Evolutionary conservation across 2,113 vertebrate genomes (phyloP), one percentile per base, ranked within the genome.

Genomic region (Neogobius melanostomus): DNA sequence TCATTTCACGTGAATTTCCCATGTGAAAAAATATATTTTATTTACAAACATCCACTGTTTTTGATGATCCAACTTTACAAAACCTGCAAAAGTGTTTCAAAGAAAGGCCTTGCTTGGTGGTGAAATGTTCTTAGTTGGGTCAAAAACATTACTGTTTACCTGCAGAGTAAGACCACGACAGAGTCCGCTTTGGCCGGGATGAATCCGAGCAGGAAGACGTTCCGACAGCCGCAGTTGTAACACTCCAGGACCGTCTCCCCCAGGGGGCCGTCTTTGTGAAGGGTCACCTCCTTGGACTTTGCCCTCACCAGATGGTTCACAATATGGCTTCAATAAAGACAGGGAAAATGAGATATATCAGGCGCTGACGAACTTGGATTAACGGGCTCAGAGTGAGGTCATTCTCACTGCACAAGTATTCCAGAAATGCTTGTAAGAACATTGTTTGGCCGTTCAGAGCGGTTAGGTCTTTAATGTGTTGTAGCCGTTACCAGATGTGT

Each of bases 141-240:
- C 28, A 36, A 36, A 36, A 36, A 36, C 28, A 36, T 36, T 5
- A 36, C 28, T 36, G 6, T 6, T 64, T 79, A 98, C 96, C 96
- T 95, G 94, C 96, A 98, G 5, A 98, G 91, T 75, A 98, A 85
- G 70, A 98, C 96, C 4, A 98, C 96, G 10, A 98, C 96, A 0
- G 96, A 98, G 81, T 98, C 96, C 0, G 96, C 96, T 90, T 98
- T 98, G 36, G 96, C 96, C 0, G 96, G 96, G 82, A 98, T 98
- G 88, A 98, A 98, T 70, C 96, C 96, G 0, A 98, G 93, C 1
- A 98, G 95, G 88, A 98, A 98, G 51, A 98, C 95, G 0, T 98
- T 98, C 1, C 96, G 93, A 71, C 96, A 98, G 49, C 96, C 96
- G 0, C 96, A 98, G 89, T 98, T 98, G 81, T 98, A 98, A 12